These are phyloP conservation scores for Solenopsis fugax DNA, from an alignment of 1,140 invertebrate species.

Conservation along the genomic window DNA sequence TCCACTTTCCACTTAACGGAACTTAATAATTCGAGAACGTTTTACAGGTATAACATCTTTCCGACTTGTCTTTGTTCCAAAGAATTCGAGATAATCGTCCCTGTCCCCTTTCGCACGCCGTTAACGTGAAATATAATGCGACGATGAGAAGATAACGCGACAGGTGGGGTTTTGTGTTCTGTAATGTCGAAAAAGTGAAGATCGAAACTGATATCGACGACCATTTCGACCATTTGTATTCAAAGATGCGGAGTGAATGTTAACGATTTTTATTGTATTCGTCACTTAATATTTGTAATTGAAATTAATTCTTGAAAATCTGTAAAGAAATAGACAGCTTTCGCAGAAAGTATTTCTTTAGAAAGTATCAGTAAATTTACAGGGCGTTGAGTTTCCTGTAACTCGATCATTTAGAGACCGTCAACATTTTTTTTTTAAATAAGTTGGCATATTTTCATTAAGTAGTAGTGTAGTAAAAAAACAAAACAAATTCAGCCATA, in stretches of 20 bases:
- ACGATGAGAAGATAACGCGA: constrained; percentile 21
- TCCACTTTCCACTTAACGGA: constrained; percentile 32
- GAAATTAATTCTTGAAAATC: neutral
- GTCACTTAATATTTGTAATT: neutral
- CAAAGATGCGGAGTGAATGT: neutral
- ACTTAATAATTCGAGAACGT: constrained; percentile 6
- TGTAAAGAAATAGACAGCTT: neutral
- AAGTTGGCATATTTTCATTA: no score
- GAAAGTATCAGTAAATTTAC: neutral
- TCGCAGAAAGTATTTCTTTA: neutral
- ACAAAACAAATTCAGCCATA: no score
- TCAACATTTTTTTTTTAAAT: no score
- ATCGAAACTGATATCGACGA: constrained; percentile 9
- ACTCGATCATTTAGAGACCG: no score
- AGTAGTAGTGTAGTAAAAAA: no score
- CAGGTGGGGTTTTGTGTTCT: constrained; percentile 19
- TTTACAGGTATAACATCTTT: neutral
- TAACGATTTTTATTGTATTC: neutral
- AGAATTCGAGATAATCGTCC: constrained; percentile 16
- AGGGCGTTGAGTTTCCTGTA: no score
- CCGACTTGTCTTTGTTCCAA: constrained; percentile 26
- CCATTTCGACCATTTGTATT: neutral
- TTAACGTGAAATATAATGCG: constrained; percentile 37
- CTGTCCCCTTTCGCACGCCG: neutral
- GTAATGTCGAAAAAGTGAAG: neutral